Conservation (phyloP, 1,140 invertebrate genomes). For the Orussus abietinus region DNA sequence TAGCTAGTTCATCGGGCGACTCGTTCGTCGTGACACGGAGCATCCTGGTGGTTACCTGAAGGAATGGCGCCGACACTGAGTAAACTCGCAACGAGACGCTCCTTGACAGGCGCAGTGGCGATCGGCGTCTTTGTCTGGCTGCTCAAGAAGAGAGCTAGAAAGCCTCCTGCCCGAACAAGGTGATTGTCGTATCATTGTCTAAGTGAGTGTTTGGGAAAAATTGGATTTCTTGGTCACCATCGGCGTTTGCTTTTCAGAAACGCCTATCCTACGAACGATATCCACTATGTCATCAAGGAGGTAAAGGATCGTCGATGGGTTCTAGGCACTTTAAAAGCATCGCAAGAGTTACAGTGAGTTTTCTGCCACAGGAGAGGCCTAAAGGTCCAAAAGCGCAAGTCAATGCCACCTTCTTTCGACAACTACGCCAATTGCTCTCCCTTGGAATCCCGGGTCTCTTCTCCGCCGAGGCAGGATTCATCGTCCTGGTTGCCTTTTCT, state of each 20-base stretch:
- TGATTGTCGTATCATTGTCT: too few relatives aligned
- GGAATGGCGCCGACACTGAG: constrained; percentile 63
- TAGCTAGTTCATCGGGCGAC: not conserved
- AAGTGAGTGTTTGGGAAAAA: constrained; percentile 31
- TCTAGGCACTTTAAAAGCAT: too few relatives aligned
- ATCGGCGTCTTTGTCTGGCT: constrained; percentile 57
- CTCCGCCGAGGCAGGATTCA: constrained; percentile 72
- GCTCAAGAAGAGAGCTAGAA: constrained; percentile 50
- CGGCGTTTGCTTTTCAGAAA: constrained; percentile 24
- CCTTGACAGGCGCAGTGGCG: constrained; percentile 55
- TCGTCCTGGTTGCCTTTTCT: constrained; percentile 75
- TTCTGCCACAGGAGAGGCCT: constrained; percentile 57
- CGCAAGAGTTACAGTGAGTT: too few relatives aligned
- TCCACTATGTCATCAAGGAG: constrained; percentile 74
- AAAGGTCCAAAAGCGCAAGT: constrained; percentile 78
- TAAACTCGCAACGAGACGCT: constrained; percentile 58
- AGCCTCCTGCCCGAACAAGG: too few relatives aligned
- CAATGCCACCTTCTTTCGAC: constrained; percentile 76
- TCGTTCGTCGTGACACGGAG: not conserved
- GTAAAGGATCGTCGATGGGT: too few relatives aligned
- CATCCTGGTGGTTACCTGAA: too few relatives aligned
- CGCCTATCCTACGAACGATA: constrained; percentile 49
- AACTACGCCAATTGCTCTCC: constrained; percentile 71
- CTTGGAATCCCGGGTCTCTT: constrained; percentile 81
- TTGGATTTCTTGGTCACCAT: too few relatives aligned